Conservation (phyloP, 2,888 invertebrate species). For the Caenorhabditis panamensis region DNA sequence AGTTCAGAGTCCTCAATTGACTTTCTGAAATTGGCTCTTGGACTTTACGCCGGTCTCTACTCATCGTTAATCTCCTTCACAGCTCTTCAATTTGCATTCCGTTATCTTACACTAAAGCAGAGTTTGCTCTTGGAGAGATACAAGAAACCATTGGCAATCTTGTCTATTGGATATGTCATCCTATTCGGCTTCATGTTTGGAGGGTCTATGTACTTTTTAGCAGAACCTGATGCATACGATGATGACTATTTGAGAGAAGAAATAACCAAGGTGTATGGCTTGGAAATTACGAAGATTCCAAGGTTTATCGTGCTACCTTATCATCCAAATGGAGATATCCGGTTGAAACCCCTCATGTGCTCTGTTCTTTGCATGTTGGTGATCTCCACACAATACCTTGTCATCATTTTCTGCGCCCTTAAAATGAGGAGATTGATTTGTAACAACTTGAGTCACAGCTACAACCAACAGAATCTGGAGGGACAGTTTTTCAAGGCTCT, state of each 20-base stretch:
- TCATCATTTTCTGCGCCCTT: conserved; percentile 18
- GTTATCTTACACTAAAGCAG: neutral
- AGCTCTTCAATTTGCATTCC: conserved; percentile 18
- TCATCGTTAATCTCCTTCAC: neutral
- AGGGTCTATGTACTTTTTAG: neutral
- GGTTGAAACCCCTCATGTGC: neutral
- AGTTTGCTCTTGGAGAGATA: neutral
- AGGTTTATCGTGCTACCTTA: neutral
- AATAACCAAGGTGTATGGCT: neutral
- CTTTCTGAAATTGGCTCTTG: conserved; percentile 1
- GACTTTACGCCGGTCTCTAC: neutral
- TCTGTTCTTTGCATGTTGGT: neutral
- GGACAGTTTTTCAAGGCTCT: conserved; percentile 39
- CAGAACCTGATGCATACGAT: conserved; percentile 7
- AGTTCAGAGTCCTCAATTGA: neutral
- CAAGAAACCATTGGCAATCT: neutral
- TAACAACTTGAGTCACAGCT: conserved; percentile 4
- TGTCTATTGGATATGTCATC: neutral
- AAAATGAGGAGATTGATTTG: conserved; percentile 15
- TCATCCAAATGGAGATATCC: neutral
- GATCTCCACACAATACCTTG: conserved; percentile 17
- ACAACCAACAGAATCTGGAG: conserved; percentile 18
- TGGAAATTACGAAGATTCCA: neutral
- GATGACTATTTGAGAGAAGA: conserved; percentile 18
- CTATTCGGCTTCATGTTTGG: neutral